Base-by-base conservation (phyloP, 1,140 invertebrate genomes). In the Lepidurus arcticus region DNA sequence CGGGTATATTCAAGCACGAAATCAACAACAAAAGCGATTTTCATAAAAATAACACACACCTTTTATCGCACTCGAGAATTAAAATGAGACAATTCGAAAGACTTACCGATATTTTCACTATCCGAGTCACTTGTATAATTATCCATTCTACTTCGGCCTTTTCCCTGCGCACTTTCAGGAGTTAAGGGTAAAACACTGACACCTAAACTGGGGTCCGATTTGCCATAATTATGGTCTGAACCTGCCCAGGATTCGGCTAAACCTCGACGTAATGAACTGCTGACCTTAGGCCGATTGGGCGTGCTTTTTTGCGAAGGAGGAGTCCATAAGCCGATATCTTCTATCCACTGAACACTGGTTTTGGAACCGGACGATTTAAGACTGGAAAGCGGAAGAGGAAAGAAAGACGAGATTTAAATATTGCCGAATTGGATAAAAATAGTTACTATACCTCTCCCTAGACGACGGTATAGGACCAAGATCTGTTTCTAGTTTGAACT, bases 401-500 rank as follows among this genome's bases (percentile, higher is more conserved):
- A n/a, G 16, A 10, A 9, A 16, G 16, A 47, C 2, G 10, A 47
- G 45, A 11, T 11, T 16, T 47, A 16, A 47, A 47, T 10, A 10
- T 7, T 6, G 45, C 45, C 10, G 45, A 47, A 16, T 47, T 11
- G 16, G 16, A 47, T 47, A 47, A 11, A 47, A 47, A 6, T 16
- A 6, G 45, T 4, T 47, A 47, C 1, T 47, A 47, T 65, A 65
- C 53, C 21, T 65, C 21, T 65, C 53, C n/a, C 1, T 65, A 21
- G 53, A 21, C 6, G 53, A 65, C 13, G 53, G 21, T 16, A 65
- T 21, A 13, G 13, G 53, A 78, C 34, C 44, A 34, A n/a, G 42
- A 43, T 11, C 26, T 42, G 76, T 34, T 78, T 75, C 73, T 44
- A 73, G 73, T 73, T 77, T 44, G 78, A 76, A 43, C 76, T 73